Base-by-base conservation (phyloP, 2,113 vertebrate species). In the Sinocyclocheilus maitianheensis region DNA sequence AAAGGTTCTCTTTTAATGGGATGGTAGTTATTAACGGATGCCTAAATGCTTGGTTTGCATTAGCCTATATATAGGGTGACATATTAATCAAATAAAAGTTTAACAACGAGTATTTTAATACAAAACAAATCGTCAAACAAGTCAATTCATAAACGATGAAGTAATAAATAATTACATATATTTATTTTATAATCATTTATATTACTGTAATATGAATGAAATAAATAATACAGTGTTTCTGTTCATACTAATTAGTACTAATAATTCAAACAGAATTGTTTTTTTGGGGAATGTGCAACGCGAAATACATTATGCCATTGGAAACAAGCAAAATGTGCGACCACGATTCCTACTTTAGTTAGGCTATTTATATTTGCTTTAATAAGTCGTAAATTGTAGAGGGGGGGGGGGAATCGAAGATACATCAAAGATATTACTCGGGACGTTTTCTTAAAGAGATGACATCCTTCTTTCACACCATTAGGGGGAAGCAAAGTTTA, bases 401-500 rank as follows among this genome's bases (percentile, higher is more conserved):
- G 20, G 8, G n/a, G n/a, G 1, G 4, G 5, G 3, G 1, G 5
- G 26, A 62, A 11, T 55, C 4, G 51, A 43, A 43, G 7, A 43
- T 2, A 53, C 26, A 2, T 67, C 14, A 7, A 69, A 71, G 14
- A 71, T 10, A 37, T 71, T 4, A 40, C 18, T 71, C 0, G 14
- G 26, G 30, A 58, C 5, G 58, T 60, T 22, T 46, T 46, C 22
- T 46, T 46, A 48, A 48, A 48, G 13, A 14, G 40, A 48, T 7
- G 22, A 12, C 6, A 9, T 30, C 14, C 26, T 53, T 71, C 62
- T 13, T 51, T 18, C 7, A 18, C 30, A 58, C 67, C 81, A 26
- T 51, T 83, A 60, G 81, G 7, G 69, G 51, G 30, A 22, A 74
- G 82, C 69, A 84, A 18, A 60, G 18, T 13, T 5, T 74, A n/a